Conservation (phyloP, 2,113 vertebrate species). For the Lethenteron camtschaticum region DNA sequence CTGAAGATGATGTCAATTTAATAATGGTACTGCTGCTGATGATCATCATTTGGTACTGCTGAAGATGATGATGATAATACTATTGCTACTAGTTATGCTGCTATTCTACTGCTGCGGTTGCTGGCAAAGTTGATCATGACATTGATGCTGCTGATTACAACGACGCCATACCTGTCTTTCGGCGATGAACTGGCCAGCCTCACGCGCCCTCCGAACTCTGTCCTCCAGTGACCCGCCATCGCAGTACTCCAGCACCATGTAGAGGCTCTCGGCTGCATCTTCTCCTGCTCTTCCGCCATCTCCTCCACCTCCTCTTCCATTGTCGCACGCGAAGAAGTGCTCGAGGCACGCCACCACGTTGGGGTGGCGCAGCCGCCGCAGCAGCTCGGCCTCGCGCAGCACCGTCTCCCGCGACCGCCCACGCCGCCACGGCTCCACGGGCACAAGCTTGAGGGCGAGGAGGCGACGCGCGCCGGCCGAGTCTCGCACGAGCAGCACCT, state of each 20-base stretch:
- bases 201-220: constrained; percentile 18
- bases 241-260: constrained; percentile 38
- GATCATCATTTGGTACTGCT: too few relatives aligned
- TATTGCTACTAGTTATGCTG: too few relatives aligned
- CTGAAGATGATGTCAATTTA: too few relatives aligned
- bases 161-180: too few relatives aligned
- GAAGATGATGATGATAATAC: too few relatives aligned
- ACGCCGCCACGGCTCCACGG: constrained; percentile 15
- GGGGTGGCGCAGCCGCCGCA: constrained; percentile 25
- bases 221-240: constrained; percentile 35
- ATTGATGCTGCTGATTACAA: too few relatives aligned
- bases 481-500: constrained; percentile 36
- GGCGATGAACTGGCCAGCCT: not conserved
- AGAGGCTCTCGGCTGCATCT: constrained; percentile 18
- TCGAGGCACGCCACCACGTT: constrained; percentile 30
- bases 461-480: constrained; percentile 15
- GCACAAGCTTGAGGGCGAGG: constrained; percentile 32
- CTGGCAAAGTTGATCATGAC: too few relatives aligned
- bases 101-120: too few relatives aligned
- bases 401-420: constrained; percentile 19
- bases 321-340: constrained; percentile 19
- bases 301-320: too few relatives aligned
- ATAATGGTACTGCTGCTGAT: too few relatives aligned
- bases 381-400: constrained; percentile 32
- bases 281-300: too few relatives aligned